Conservation (phyloP, 2,888 invertebrate genomes). For the Sepiola atlantica region DNA sequence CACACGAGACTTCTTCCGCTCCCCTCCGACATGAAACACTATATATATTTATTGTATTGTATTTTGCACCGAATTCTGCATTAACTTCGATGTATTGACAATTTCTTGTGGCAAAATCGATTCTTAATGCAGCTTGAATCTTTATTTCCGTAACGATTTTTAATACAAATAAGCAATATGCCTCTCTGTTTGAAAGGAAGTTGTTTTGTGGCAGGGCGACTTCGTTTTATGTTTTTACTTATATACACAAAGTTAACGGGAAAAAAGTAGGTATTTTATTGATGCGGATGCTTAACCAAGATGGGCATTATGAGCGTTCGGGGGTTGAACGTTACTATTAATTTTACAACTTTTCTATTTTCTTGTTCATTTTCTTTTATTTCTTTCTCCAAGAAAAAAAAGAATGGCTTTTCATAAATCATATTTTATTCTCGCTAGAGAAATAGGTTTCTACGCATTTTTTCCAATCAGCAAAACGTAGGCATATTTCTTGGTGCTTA, state of each 20-base stretch:
- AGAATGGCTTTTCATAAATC: constrained; percentile 9
- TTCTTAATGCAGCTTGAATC: not conserved
- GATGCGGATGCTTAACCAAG: not conserved
- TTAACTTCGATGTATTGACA: not conserved
- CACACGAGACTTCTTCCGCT: too few relatives aligned
- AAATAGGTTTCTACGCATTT: not conserved
- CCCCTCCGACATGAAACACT: too few relatives aligned
- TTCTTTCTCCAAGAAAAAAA: not conserved
- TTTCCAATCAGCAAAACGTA: not conserved
- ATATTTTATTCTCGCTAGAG: not conserved
- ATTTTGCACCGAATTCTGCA: too few relatives aligned
- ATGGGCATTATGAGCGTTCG: not conserved
- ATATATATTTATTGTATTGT: too few relatives aligned
- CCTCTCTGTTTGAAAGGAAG: not conserved
- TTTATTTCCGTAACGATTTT: not conserved
- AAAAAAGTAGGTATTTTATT: not conserved
- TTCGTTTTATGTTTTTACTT: not conserved
- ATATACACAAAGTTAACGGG: not conserved
- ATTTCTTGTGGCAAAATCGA: not conserved
- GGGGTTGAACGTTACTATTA: not conserved
- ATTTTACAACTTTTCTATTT: not conserved
- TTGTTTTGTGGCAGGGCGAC: not conserved
- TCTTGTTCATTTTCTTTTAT: not conserved
- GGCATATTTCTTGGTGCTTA: not conserved
- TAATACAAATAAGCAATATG: not conserved